Percentiles rank a stretch among this genome's conserved stretches.
Evolutionary conservation across 2,113 vertebrate genomes (phyloP).

Genomic region (Tor tambroides): DNA sequence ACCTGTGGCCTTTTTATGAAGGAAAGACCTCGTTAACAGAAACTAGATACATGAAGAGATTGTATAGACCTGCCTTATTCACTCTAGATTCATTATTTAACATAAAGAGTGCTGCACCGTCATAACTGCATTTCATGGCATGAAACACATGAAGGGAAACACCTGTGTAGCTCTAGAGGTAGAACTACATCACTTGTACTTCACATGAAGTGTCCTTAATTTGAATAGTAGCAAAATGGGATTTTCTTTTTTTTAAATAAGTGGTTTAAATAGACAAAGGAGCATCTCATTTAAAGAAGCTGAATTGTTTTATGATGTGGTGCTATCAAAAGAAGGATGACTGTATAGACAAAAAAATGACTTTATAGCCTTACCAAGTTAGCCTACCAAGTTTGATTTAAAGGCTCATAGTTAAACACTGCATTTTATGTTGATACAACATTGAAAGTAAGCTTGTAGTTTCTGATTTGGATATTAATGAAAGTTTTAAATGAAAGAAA

Average conservation of each 20-base stretch:
- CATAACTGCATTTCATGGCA: neutral
- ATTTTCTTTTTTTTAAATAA: neutral
- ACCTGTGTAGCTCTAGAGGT: constrained; percentile 8
- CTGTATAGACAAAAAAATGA: neutral
- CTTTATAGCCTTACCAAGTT: neutral
- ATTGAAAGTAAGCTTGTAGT: constrained; percentile 14
- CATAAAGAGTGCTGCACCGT: neutral
- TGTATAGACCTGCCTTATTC: constrained; percentile 49
- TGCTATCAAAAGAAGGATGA: neutral
- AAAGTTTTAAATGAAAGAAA: neutral
- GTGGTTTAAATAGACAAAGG: neutral
- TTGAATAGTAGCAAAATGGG: constrained; percentile 8
- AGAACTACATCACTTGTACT: constrained; percentile 55
- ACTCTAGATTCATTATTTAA: constrained; percentile 29
- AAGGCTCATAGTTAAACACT: neutral
- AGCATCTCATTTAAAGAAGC: constrained; percentile 1
- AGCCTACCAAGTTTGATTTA: constrained; percentile 2
- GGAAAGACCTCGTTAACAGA: constrained; percentile 4
- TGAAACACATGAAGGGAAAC: constrained; percentile 36
- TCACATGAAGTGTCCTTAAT: constrained; percentile 32
- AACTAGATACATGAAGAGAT: constrained; percentile 8
- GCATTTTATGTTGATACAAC: neutral
- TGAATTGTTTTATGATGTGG: neutral
- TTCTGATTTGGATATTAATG: constrained; percentile 49
- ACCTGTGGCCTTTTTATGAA: constrained; percentile 28